phyloP scores from a whole-genome alignment of 2,888 invertebrate genomes.

The Parnassius apollo region DNA sequence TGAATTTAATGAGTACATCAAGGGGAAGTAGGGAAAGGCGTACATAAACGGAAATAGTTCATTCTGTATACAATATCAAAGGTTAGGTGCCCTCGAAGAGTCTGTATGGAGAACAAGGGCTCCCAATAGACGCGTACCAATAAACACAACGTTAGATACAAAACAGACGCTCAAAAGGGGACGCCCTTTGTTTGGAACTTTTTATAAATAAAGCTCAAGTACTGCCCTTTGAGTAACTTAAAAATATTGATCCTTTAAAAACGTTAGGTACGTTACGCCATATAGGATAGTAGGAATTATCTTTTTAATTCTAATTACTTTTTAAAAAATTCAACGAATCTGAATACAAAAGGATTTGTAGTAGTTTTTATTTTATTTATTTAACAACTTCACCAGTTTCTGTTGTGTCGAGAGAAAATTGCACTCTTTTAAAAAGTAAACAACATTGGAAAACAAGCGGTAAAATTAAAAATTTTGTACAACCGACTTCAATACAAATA shows the following conservation, averaged over 20 bases:
- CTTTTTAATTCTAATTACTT: conserved; percentile 11
- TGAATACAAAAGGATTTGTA: too few species aligned
- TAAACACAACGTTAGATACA: conserved; percentile 69
- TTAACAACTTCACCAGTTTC: too few species aligned
- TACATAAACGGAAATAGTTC: conserved; percentile 38
- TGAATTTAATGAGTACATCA: conserved; percentile 33
- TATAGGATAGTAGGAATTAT: neutral
- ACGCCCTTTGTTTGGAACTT: conserved; percentile 63
- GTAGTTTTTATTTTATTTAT: too few species aligned
- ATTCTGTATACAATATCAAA: conserved; percentile 54
- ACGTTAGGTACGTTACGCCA: neutral
- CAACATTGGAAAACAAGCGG: too few species aligned
- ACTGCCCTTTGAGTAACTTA: conserved; percentile 45
- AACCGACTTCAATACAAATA: too few species aligned
- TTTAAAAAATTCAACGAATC: neutral
- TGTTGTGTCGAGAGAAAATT: too few species aligned
- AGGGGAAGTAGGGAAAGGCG: conserved; percentile 27
- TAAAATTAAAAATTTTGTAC: too few species aligned
- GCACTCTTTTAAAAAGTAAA: too few species aligned
- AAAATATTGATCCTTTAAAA: conserved; percentile 6
- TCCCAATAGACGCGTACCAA: conserved; percentile 56
- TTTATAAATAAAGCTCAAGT: conserved; percentile 63
- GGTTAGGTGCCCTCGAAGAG: conserved; percentile 34
- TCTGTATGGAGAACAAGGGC: conserved; percentile 45
- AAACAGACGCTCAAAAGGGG: conserved; percentile 64